Evolutionary conservation across 2,888 invertebrate genomes (phyloP).

Genomic region (Lypha dubia): DNA sequence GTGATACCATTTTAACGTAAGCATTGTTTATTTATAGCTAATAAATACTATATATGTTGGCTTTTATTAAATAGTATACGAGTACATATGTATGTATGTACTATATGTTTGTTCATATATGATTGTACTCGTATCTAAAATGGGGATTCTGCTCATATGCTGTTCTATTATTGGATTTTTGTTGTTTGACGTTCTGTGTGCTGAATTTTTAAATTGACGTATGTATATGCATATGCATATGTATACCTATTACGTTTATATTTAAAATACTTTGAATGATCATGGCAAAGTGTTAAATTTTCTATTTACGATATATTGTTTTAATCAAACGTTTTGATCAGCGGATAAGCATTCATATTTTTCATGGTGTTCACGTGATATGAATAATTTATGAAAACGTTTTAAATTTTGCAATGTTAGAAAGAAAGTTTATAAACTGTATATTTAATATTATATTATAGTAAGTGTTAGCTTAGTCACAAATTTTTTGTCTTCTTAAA

Average conservation of each 20-base stretch:
- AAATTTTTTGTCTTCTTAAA: background rate
- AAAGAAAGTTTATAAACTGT: background rate
- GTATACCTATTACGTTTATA: constrained; percentile 29
- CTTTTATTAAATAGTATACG: background rate
- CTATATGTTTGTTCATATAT: background rate
- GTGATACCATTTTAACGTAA: constrained; percentile 64
- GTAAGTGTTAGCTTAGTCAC: background rate
- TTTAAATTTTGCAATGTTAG: background rate
- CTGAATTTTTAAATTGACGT: constrained; percentile 45
- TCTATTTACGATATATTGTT: constrained; percentile 19
- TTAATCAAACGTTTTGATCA: constrained; percentile 43
- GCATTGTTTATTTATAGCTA: constrained; percentile 33
- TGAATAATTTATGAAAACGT: constrained; percentile 19
- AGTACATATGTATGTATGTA: background rate
- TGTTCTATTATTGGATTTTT: constrained; percentile 28
- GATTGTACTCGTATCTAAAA: background rate
- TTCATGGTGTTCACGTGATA: constrained; percentile 69
- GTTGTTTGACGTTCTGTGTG: constrained; percentile 14
- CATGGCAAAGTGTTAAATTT: constrained; percentile 37
- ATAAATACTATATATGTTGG: background rate
- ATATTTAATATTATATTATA: background rate
- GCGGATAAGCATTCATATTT: constrained; percentile 60
- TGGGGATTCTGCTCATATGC: constrained; percentile 13
- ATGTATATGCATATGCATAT: too few relatives aligned
- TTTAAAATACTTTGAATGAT: constrained; percentile 18